phyloP scores from a whole-genome alignment of 30 jellyfish, hydroid and myxozoan genomes.

The Hydractinia echinata region DNA sequence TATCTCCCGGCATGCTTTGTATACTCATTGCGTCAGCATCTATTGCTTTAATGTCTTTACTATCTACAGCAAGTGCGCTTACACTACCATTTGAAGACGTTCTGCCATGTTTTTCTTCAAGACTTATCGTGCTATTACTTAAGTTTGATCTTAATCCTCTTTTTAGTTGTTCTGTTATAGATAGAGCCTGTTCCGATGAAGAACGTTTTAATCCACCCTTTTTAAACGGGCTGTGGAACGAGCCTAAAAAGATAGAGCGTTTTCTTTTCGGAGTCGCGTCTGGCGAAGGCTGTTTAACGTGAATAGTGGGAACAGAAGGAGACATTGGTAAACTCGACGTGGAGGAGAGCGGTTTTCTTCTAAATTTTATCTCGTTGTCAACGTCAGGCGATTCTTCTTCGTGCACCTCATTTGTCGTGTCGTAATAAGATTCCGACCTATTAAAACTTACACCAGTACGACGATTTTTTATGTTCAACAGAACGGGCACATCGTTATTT shows the following conservation, averaged over 20 bases:
- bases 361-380: neutral
- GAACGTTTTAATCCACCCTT: slow-evolving; percentile 29
- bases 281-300: slow-evolving; percentile 1
- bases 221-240: neutral
- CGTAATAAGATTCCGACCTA: slow-evolving; percentile 6
- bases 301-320: neutral
- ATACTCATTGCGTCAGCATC: neutral
- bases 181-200: slow-evolving; percentile 31
- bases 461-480: neutral
- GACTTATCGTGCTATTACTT: slow-evolving; percentile 3
- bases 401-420: slow-evolving; percentile 13
- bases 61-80: neutral
- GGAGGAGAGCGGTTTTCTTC: neutral
- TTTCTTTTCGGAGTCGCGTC: slow-evolving; percentile 21
- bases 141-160: neutral
- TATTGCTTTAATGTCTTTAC: neutral
- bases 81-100: neutral
- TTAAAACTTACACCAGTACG: slow-evolving; percentile 10
- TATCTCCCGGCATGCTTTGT: neutral
- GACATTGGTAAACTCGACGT: slow-evolving; percentile 11
- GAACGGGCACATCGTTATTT: neutral
- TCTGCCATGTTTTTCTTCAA: neutral
- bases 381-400: neutral
- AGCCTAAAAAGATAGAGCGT: slow-evolving; percentile 22
- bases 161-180: neutral